phyloP scores from a whole-genome alignment of 2,888 invertebrate genomes.

The Cylloceria caligata region DNA sequence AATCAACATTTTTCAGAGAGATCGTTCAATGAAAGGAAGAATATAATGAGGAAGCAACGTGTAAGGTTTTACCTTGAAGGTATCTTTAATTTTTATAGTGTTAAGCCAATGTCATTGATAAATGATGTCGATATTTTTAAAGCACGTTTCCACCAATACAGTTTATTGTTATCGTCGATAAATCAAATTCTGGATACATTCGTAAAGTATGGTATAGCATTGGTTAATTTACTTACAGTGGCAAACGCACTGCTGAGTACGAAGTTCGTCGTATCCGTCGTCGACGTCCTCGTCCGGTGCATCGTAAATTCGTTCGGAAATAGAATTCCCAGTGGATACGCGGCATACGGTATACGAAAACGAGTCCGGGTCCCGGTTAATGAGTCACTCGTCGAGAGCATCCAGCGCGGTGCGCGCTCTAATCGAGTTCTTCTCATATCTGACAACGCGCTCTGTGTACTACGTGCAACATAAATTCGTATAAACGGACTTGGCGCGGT shows the following conservation, averaged over 20 bases:
- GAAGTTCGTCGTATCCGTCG: constrained; percentile 48
- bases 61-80: too few relatives aligned
- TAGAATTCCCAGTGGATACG: constrained; percentile 63
- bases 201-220: background rate
- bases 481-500: constrained; percentile 24
- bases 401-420: constrained; percentile 44
- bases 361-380: constrained; percentile 44
- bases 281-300: constrained; percentile 55
- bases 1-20: too few relatives aligned
- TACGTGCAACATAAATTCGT: constrained; percentile 10
- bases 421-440: constrained; percentile 38
- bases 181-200: background rate
- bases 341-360: constrained; percentile 23
- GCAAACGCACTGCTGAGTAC: constrained; percentile 24
- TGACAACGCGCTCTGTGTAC: constrained; percentile 9
- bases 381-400: constrained; percentile 62
- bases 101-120: background rate
- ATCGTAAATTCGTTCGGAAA: constrained; percentile 67
- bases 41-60: too few relatives aligned
- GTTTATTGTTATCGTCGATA: background rate
- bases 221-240: constrained; percentile 27
- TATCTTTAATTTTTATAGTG: too few relatives aligned
- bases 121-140: background rate
- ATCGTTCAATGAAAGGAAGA: too few relatives aligned
- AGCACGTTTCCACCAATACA: background rate